Percentiles rank a stretch among this genome's conserved stretches.
Conservation (phyloP, 2,797 vertebrate genomes). For the Gobionotothen gibberifrons region DNA sequence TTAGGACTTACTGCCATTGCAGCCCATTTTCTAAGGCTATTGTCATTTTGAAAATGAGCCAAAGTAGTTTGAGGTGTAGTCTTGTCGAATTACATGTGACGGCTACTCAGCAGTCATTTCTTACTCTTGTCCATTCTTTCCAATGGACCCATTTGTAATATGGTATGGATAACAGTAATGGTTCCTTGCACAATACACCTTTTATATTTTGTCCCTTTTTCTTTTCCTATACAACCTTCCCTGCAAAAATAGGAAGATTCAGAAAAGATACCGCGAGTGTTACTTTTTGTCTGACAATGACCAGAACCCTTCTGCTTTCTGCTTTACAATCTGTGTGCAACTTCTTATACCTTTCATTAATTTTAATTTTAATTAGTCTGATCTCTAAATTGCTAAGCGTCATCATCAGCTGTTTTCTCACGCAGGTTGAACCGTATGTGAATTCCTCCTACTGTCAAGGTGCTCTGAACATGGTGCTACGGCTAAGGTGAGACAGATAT, state of each 20-base stretch:
- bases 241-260: slow-evolving; percentile 9
- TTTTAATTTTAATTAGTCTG: not conserved
- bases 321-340: not conserved
- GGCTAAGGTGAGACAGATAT: slow-evolving; percentile 90
- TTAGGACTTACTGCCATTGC: slow-evolving; percentile 61
- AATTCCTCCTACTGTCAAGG: slow-evolving; percentile 84
- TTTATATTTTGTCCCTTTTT: slow-evolving; percentile 47
- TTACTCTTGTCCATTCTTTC: slow-evolving; percentile 23
- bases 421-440: slow-evolving; percentile 88
- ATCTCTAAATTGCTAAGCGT: not conserved
- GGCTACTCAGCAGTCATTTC: slow-evolving; percentile 45
- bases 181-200: slow-evolving; percentile 19
- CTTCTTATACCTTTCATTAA: not conserved
- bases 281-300: not conserved
- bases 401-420: slow-evolving; percentile 37
- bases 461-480: slow-evolving; percentile 96
- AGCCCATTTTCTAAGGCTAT: slow-evolving; percentile 62
- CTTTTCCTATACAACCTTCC: slow-evolving; percentile 39
- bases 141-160: slow-evolving; percentile 18
- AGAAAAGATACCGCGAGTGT: no score
- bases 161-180: slow-evolving; percentile 16
- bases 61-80: slow-evolving; percentile 59
- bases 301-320: not conserved
- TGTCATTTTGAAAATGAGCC: slow-evolving; percentile 71
- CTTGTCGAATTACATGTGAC: slow-evolving; percentile 46